Evolutionary conservation across 2,113 vertebrate species (phyloP).

Genomic region (Phylloscopus trochiloides): DNA sequence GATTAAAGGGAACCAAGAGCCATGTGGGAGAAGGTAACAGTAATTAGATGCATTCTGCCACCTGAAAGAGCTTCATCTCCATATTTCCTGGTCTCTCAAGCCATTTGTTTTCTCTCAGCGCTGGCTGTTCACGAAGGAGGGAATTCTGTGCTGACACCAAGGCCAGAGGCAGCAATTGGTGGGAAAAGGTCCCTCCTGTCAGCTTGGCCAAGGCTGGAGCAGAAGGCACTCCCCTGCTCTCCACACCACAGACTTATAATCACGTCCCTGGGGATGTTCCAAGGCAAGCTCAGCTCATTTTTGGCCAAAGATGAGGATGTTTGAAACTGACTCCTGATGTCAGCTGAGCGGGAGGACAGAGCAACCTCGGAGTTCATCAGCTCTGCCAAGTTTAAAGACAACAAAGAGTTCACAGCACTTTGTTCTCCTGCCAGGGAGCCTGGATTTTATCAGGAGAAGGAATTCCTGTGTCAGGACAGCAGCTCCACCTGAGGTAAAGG

Average conservation of each 20-base stretch:
- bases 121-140: background rate
- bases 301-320: background rate
- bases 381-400: background rate
- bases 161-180: background rate
- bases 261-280: background rate
- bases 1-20: background rate
- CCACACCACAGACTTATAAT: background rate
- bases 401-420: background rate
- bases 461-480: background rate
- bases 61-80: background rate
- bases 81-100: background rate
- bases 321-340: background rate
- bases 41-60: background rate
- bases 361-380: background rate
- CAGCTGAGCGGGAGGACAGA: background rate
- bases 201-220: background rate
- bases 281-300: background rate
- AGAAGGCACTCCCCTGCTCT: background rate
- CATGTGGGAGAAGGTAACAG: background rate
- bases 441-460: background rate
- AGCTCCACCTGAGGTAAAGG: background rate
- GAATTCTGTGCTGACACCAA: background rate
- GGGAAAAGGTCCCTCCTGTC: background rate
- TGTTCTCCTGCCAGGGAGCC: background rate
- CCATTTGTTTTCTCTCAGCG: background rate